Base-by-base conservation (phyloP, 1,140 invertebrate species). In the Hypothenemus hampei region DNA sequence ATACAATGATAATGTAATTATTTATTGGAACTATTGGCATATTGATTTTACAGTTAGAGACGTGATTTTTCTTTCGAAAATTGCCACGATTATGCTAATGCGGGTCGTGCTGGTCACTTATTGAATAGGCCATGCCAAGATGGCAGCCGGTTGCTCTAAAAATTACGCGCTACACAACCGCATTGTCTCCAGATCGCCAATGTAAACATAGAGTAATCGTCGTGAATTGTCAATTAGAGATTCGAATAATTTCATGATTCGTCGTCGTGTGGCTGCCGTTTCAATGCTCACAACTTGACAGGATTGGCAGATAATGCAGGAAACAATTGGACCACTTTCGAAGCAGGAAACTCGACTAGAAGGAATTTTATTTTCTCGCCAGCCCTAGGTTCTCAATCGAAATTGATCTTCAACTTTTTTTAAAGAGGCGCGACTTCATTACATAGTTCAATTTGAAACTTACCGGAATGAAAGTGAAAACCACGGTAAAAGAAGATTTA, bases 181-280 rank as follows among this genome's bases (percentile, higher is more conserved):
- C 47, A 49, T 49, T 49, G 47, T 49, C 47, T 49, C 18, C 19
- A 33, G 47, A 49, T 49, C 16, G 47, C 47, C 35, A 22, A 49
- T 39, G 47, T 49, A 49, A 49, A 49, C 47, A 49, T 36, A 23
- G 35, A 35, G 22, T 49, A 49, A 49, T 49, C 47, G 47, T 49
- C 47, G 47, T 49, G 47, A 49, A 49, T 49, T 49, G 47, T 49
- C 47, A 49, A 49, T 49, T 49, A 49, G 35, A 49, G 35, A 49
- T 39, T 49, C 47, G 21, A 49, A 49, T 49, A 39, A 39, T 31
- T 49, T 49, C 35, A 49, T 49, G 47, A n/a, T n/a, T n/a, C n/a
- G n/a, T n/a, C n/a, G n/a, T n/a, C n/a, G n/a, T n/a, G n/a, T n/a
- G n/a, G n/a, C n/a, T n/a, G n/a, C n/a, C n/a, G n/a, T n/a, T n/a